Conservation (phyloP, 2,888 invertebrate species). For the Carterocephalus palaemon region DNA sequence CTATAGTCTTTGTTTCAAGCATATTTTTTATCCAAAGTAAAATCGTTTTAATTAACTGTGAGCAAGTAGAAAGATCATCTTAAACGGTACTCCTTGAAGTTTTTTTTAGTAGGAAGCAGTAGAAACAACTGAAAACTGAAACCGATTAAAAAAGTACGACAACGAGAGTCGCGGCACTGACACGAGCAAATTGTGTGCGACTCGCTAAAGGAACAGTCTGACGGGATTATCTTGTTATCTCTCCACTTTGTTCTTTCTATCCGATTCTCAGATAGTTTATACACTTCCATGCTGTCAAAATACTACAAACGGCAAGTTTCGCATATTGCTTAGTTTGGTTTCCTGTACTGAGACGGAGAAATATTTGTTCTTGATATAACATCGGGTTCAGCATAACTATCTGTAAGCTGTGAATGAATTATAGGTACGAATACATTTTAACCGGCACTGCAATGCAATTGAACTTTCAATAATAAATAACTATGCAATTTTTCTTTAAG, state of each 20-base stretch:
- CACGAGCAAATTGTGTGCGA: conserved; percentile 69
- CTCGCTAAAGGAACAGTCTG: conserved; percentile 58
- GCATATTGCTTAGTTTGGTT: not conserved
- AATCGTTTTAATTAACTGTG: conserved; percentile 19
- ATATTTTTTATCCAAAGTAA: conserved; percentile 5
- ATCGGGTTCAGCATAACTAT: no score
- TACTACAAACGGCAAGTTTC: conserved; percentile 14
- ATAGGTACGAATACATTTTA: no score
- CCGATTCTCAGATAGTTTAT: conserved; percentile 26
- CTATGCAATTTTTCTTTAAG: no score
- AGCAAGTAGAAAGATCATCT: conserved; percentile 3
- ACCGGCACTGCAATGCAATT: no score
- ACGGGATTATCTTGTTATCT: conserved; percentile 65
- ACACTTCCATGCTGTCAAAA: conserved; percentile 12
- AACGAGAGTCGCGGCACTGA: conserved; percentile 49
- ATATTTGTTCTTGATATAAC: no score
- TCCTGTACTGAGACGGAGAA: no score
- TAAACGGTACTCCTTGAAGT: not conserved
- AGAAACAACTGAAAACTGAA: conserved; percentile 33
- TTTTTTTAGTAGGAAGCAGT: no score
- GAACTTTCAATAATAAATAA: no score
- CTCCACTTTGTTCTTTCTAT: conserved; percentile 47
- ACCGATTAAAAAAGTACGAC: conserved; percentile 64
- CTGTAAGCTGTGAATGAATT: no score
- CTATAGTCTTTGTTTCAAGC: conserved; percentile 17